Percentiles rank a stretch among this genome's conserved stretches.
phyloP scores from a whole-genome alignment of 2,888 invertebrate species.

The Timema cristinae region DNA sequence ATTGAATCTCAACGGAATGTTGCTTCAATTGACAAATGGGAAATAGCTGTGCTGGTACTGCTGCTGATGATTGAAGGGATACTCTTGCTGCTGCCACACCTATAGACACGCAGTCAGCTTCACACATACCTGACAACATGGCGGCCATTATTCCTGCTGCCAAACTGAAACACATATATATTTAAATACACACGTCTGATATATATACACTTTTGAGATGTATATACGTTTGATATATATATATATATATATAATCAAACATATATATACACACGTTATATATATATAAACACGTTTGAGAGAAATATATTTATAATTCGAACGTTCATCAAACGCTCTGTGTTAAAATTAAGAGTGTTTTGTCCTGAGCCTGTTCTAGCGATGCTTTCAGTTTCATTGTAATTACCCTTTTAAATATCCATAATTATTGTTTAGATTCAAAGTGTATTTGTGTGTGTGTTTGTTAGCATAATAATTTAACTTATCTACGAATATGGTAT shows the following conservation, averaged over 20 bases:
- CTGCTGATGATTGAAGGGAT: constrained; percentile 55
- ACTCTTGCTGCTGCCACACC: constrained; percentile 60
- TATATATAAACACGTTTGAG: not conserved
- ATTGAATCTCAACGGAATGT: not conserved
- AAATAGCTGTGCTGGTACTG: constrained; percentile 50
- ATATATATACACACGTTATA: not conserved
- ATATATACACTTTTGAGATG: not conserved
- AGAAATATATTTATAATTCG: too few species aligned
- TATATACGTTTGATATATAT: not conserved
- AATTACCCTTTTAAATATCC: too few species aligned
- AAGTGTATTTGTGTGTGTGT: too few species aligned
- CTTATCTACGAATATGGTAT: too few species aligned
- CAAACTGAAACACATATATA: constrained; percentile 35
- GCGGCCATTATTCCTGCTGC: constrained; percentile 62
- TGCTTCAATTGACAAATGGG: not conserved
- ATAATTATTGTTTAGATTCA: too few species aligned
- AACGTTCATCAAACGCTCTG: too few species aligned
- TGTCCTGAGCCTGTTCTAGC: too few species aligned
- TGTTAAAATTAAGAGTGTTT: too few species aligned
- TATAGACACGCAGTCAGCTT: constrained; percentile 56
- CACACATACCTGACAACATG: constrained; percentile 52
- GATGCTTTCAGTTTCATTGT: too few species aligned
- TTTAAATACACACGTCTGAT: not conserved
- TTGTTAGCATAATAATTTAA: too few species aligned
- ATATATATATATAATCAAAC: too few species aligned